phyloP scores from a whole-genome alignment of 2,888 invertebrate species.

The Tipula vernalis region DNA sequence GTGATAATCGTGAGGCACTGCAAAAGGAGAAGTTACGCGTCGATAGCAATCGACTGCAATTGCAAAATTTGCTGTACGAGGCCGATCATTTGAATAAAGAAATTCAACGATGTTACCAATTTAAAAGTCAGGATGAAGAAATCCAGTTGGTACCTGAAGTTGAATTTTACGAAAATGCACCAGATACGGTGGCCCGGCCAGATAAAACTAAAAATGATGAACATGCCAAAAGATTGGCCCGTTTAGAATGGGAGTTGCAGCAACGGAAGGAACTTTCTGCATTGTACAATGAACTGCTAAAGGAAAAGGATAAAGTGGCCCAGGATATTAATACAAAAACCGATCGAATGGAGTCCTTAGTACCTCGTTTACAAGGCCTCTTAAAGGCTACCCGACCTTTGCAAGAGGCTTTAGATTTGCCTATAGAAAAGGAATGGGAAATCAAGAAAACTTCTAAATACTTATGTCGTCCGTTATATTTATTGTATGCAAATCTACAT shows the following conservation, averaged over 20 bases:
- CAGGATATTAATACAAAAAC: slow-evolving; percentile 62
- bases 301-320: slow-evolving; percentile 63
- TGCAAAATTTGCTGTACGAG: slow-evolving; percentile 91
- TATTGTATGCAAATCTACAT: slow-evolving; percentile 72
- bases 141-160: slow-evolving; percentile 75
- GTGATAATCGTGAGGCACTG: slow-evolving; percentile 67
- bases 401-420: slow-evolving; percentile 74
- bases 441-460: slow-evolving; percentile 63
- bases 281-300: slow-evolving; percentile 60
- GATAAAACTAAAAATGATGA: slow-evolving; percentile 52
- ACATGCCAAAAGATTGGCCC: slow-evolving; percentile 71
- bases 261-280: slow-evolving; percentile 73
- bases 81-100: slow-evolving; percentile 87
- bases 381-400: slow-evolving; percentile 74
- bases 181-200: slow-evolving; percentile 48
- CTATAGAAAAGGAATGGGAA: slow-evolving; percentile 64
- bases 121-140: slow-evolving; percentile 89
- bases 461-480: slow-evolving; percentile 70
- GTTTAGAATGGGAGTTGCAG: slow-evolving; percentile 83
- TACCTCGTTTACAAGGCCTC: slow-evolving; percentile 61
- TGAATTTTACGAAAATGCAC: slow-evolving; percentile 73
- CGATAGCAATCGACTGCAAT: slow-evolving; percentile 76
- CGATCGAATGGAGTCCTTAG: slow-evolving; percentile 65
- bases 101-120: slow-evolving; percentile 87
- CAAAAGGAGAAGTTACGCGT: slow-evolving; percentile 76